Percentiles rank a stretch among this genome's conserved stretches.
Conservation (phyloP, 2,113 vertebrate species). For the Labrus mixtus region DNA sequence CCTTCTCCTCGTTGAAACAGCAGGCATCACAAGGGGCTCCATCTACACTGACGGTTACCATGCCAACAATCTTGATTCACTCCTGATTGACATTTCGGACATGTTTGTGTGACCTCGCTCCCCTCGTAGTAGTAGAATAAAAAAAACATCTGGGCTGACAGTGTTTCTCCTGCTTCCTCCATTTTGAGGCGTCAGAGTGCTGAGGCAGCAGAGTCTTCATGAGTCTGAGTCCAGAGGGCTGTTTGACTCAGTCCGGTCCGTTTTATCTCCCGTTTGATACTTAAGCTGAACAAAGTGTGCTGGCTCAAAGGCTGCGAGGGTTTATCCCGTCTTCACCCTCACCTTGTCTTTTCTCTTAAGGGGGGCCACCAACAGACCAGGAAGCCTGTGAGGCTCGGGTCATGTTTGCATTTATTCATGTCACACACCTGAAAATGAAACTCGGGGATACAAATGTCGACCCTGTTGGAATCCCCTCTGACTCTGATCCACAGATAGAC, state of each 20-base stretch:
- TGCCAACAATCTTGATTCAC: conserved; percentile 7
- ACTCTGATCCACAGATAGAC: background rate
- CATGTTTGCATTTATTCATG: conserved; percentile 6
- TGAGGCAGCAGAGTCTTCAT: conserved; percentile 50
- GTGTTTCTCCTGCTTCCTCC: conserved; percentile 40
- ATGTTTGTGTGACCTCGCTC: conserved; percentile 41
- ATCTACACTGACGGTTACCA: background rate
- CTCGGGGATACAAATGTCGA: conserved; percentile 2
- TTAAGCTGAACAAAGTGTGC: conserved; percentile 26
- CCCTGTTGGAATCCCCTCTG: background rate
- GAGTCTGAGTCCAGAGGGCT: background rate
- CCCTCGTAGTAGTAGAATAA: conserved; percentile 3
- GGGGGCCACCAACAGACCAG: background rate
- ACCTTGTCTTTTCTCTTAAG: background rate
- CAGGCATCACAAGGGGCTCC: rapidly evolving
- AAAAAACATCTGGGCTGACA: conserved; percentile 10
- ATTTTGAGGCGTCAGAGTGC: conserved; percentile 53
- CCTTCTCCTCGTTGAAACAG: background rate
- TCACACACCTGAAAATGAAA: conserved; percentile 13
- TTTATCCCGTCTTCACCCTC: conserved; percentile 15
- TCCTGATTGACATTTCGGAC: conserved; percentile 36
- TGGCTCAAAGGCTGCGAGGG: conserved; percentile 17
- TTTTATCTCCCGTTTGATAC: conserved; percentile 28
- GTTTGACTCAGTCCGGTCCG: background rate
- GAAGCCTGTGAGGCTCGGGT: conserved; percentile 9